Evolutionary conservation across 2,113 vertebrate genomes (phyloP).

Genomic region (Paedocypris sp.): DNA sequence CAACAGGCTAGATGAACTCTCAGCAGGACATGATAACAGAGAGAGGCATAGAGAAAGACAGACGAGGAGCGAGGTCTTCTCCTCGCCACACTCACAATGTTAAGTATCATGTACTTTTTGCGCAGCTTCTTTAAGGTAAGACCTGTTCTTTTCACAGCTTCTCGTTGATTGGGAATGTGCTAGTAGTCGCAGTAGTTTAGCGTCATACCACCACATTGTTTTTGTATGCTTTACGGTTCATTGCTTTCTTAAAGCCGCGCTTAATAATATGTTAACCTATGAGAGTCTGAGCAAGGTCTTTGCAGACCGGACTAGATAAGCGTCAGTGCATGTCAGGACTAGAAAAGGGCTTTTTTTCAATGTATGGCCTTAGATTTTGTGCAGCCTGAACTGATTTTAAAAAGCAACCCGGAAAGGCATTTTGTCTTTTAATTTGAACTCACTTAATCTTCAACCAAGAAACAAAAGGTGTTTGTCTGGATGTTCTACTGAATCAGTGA

Average conservation of each 20-base stretch:
- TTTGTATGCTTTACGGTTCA: background rate
- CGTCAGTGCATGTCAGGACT: no score
- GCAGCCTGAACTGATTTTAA: no score
- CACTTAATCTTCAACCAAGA: constrained; percentile 2
- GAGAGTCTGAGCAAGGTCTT: no score
- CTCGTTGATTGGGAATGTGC: background rate
- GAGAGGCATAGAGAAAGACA: background rate
- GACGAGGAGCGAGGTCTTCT: constrained; percentile 3
- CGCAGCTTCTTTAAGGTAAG: constrained; percentile 43
- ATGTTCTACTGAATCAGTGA: constrained; percentile 2
- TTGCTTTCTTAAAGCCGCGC: background rate
- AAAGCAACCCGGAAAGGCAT: no score
- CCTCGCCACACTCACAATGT: constrained; percentile 26
- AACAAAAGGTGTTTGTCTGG: background rate
- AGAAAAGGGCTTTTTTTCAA: no score
- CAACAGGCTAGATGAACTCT: constrained; percentile 7
- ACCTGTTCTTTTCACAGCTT: background rate
- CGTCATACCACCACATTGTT: background rate
- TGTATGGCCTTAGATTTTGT: no score
- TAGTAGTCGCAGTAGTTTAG: background rate
- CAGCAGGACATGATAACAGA: background rate
- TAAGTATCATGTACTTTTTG: constrained; percentile 38
- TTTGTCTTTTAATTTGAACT: no score
- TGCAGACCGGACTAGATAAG: no score
- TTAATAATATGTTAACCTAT: constrained; percentile 10